Evolutionary conservation across 2,113 vertebrate genomes (phyloP), one percentile per base, ranked within the genome.

Genomic region (Nothocercus nigrocapillus): DNA sequence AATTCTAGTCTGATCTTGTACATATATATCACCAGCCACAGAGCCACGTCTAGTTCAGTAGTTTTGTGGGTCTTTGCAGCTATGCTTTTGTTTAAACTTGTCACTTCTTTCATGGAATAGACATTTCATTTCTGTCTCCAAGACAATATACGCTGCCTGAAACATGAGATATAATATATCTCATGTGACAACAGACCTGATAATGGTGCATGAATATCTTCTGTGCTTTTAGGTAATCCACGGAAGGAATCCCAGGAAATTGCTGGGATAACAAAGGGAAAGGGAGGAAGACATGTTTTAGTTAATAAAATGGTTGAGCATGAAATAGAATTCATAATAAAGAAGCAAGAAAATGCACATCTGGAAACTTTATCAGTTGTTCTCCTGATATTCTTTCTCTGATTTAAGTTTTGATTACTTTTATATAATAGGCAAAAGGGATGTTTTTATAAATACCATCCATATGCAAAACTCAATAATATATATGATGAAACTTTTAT

Each of bases 131-230:
- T 94, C 34, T 72, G 22, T 91, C 87, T 95, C 34, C 34, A 81
- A 82, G 72, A 85, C 51, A 94, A 95, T 95, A 93, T 91, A 93
- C 18, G 82, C 64, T 78, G 28, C n/a, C 45, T 88, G 22, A 78
- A 90, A 86, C 44, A n/a, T n/a, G n/a, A n/a, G n/a, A 0, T 74
- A 51, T 75, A 77, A 78, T 93, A 27, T 36, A 83, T 91, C 53
- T 67, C 56, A 75, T 77, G 38, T 93, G 79, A 82, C 93, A 88
- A n/a, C 51, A 81, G 51, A 58, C 44, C 1, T 36, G 56, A 91
- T 93, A 85, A 75, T 88, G 32, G 61, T 68, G 45, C 44, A 24
- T 75, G 28, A 74, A 7, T 77, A 67, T 34, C 8, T 93, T 93
- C 42, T 28, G 22, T 81, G 25, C 22, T 88, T 63, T 91, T 88